Evolutionary conservation across 2,888 invertebrate genomes (phyloP).

Genomic region (Shargacucullia verbasci): DNA sequence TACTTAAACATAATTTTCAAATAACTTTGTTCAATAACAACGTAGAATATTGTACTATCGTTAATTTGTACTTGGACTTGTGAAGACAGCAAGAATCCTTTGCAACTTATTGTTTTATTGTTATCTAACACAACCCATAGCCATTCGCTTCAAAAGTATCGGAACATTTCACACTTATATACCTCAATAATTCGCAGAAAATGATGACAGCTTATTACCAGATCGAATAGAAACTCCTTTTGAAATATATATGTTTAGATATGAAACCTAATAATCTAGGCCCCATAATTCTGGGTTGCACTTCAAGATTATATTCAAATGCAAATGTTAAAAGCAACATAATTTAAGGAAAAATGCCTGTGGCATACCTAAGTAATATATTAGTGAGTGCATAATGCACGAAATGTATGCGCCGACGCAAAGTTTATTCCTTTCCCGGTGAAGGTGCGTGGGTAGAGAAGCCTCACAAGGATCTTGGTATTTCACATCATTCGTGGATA

Average conservation of each 20-base stretch:
- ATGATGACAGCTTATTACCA: conserved; percentile 42
- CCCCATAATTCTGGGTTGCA: conserved; percentile 48
- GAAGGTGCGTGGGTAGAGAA: conserved; percentile 74
- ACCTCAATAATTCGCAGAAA: conserved; percentile 41
- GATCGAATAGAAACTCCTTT: conserved; percentile 28
- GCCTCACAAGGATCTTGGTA: conserved; percentile 55
- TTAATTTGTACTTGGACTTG: not conserved
- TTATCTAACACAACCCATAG: conserved; percentile 12
- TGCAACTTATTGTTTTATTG: conserved; percentile 4
- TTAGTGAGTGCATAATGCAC: conserved; percentile 69
- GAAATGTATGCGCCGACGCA: conserved; percentile 73
- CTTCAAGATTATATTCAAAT: conserved; percentile 57
- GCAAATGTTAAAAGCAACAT: conserved; percentile 58
- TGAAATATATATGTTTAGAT: conserved; percentile 42
- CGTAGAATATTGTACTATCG: not conserved
- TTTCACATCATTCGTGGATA: conserved; percentile 45
- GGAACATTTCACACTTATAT: conserved; percentile 18
- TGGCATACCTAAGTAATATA: conserved; percentile 61
- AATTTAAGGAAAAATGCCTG: conserved; percentile 60
- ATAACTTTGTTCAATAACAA: conserved; percentile 2
- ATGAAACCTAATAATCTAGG: conserved; percentile 45
- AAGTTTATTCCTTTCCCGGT: conserved; percentile 70
- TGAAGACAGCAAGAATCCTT: conserved; percentile 16
- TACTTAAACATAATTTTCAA: conserved; percentile 2
- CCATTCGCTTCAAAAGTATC: conserved; percentile 10